Conservation (phyloP, 2,888 invertebrate genomes). For the Argyresthia albistria region DNA sequence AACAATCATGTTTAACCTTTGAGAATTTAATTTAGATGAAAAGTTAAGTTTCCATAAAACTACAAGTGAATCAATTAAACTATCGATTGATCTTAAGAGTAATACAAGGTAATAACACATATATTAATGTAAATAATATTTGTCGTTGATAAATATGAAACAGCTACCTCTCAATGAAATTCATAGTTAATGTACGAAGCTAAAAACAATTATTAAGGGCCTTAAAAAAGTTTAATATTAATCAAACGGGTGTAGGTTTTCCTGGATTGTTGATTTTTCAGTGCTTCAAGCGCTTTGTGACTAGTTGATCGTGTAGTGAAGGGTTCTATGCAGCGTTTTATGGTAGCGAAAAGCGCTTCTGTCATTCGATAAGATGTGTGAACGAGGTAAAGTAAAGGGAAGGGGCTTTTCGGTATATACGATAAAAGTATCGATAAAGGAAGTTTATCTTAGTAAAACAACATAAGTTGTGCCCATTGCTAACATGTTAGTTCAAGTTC, state of each 20-base stretch:
- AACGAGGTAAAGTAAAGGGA: constrained; percentile 11
- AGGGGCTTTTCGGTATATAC: background rate
- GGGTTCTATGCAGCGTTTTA: background rate
- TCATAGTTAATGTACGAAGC: constrained; percentile 11
- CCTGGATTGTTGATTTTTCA: constrained; percentile 6
- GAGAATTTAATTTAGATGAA: too few species aligned
- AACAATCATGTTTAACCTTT: too few species aligned
- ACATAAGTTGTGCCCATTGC: too few species aligned
- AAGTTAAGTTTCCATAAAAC: too few species aligned
- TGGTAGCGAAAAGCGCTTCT: constrained; percentile 43
- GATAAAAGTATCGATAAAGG: background rate
- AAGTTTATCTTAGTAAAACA: background rate
- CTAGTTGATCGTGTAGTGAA: constrained; percentile 5
- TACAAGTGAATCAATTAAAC: too few species aligned
- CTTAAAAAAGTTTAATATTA: constrained; percentile 17
- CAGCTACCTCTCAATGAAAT: constrained; percentile 4
- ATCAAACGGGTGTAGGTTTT: constrained; percentile 12
- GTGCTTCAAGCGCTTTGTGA: constrained; percentile 16
- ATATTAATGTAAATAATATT: too few species aligned
- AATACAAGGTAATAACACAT: too few species aligned
- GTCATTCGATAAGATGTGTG: constrained; percentile 49
- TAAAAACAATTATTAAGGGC: constrained; percentile 21
- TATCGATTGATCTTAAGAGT: too few species aligned
- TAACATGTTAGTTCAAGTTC: too few species aligned
- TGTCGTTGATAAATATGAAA: background rate